Evolutionary conservation across 2,797 vertebrate genomes (phyloP).

Genomic region (Hybognathus amarus): DNA sequence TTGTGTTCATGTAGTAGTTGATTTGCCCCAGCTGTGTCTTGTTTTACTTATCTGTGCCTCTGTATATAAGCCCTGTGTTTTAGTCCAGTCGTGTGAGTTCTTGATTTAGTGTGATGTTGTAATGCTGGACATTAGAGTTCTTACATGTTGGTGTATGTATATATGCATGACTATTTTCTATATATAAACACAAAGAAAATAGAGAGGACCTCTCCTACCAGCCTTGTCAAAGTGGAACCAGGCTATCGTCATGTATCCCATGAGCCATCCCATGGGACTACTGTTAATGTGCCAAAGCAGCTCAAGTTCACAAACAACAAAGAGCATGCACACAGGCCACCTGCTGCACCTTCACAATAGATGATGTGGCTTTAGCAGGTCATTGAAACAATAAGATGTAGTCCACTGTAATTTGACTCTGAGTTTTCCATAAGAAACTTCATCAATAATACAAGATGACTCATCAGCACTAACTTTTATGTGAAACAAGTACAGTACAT

Average conservation of each 20-base stretch:
- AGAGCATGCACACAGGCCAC: conserved; percentile 76
- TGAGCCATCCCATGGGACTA: conserved; percentile 72
- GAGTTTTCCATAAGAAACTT: conserved; percentile 69
- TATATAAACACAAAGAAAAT: neutral
- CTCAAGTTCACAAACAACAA: conserved; percentile 79
- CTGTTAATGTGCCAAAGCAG: conserved; percentile 72
- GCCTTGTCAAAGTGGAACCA: conserved; percentile 3
- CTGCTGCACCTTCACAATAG: conserved; percentile 76
- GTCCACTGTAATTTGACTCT: conserved; percentile 68
- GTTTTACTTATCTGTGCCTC: too few relatives aligned
- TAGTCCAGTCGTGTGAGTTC: too few relatives aligned
- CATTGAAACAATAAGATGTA: conserved; percentile 64
- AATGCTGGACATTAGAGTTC: too few relatives aligned
- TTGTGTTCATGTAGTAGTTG: too few relatives aligned
- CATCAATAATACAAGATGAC: conserved; percentile 76
- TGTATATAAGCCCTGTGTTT: too few relatives aligned
- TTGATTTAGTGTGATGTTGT: too few relatives aligned
- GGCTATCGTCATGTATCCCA: conserved; percentile 71
- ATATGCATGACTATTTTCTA: neutral
- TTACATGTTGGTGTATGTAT: too few relatives aligned
- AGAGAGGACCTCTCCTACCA: neutral
- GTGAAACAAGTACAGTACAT: conserved; percentile 54
- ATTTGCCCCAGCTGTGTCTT: too few relatives aligned
- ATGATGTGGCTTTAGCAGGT: conserved; percentile 67
- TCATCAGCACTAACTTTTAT: conserved; percentile 69